Evolutionary conservation across 2,113 vertebrate genomes (phyloP).

Genomic region (Periophthalmodon schlosseri): DNA sequence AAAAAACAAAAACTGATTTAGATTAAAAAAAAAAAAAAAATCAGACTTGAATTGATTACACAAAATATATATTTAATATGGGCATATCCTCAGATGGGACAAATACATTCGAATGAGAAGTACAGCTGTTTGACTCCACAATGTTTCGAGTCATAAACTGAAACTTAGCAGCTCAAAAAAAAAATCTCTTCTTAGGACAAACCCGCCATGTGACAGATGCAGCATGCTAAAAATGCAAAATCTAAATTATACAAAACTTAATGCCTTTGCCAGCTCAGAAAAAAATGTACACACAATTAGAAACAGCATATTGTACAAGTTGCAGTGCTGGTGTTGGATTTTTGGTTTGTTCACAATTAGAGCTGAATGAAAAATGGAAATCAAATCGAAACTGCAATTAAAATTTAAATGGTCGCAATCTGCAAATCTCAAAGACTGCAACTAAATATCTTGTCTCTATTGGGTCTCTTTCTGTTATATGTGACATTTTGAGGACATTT

Average conservation of each 20-base stretch:
- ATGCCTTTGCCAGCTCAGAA: slow-evolving; percentile 52
- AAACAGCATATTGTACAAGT: slow-evolving; percentile 61
- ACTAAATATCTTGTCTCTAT: neutral
- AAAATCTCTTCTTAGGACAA: slow-evolving; percentile 49
- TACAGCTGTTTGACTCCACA: slow-evolving; percentile 57
- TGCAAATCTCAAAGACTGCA: neutral
- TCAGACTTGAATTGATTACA: slow-evolving; percentile 60
- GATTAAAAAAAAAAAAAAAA: slow-evolving; percentile 45
- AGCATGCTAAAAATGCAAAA: slow-evolving; percentile 47
- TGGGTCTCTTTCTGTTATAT: no score
- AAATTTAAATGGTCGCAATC: neutral
- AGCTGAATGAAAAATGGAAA: neutral
- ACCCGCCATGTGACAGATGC: slow-evolving; percentile 58
- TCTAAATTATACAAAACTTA: slow-evolving; percentile 46
- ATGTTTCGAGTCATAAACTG: slow-evolving; percentile 50
- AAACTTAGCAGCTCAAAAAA: slow-evolving; percentile 58
- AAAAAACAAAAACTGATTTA: slow-evolving; percentile 43
- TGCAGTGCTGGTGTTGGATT: slow-evolving; percentile 73
- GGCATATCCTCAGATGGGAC: slow-evolving; percentile 45
- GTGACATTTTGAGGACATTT: no score
- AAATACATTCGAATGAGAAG: slow-evolving; percentile 74
- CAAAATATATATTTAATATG: slow-evolving; percentile 41
- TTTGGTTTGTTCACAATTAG: slow-evolving; percentile 59
- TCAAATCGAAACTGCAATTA: neutral
- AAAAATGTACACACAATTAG: slow-evolving; percentile 25